Percentiles rank a stretch among this genome's conserved stretches.
Evolutionary conservation across 2,888 invertebrate species (phyloP).

Genomic region (Calameuta pallipes): DNA sequence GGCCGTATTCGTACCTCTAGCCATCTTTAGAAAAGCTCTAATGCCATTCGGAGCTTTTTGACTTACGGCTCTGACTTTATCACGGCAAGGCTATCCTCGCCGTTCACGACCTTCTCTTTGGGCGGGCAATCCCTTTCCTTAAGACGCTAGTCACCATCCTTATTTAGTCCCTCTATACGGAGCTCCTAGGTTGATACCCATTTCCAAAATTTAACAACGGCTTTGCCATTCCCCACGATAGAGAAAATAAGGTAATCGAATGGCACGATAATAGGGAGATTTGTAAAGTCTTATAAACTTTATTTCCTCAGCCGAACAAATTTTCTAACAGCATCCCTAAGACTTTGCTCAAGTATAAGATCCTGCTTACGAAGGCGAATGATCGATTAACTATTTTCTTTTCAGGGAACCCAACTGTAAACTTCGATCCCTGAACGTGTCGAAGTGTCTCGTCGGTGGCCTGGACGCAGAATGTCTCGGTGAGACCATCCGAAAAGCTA

Average conservation of each 20-base stretch:
- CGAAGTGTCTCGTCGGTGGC: conserved; percentile 69
- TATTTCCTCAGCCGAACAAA: not conserved
- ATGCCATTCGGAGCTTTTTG: not conserved
- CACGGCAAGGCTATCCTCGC: not conserved
- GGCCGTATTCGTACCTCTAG: not conserved
- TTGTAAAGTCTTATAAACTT: conserved; percentile 11
- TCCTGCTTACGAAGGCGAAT: not conserved
- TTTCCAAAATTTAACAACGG: not conserved
- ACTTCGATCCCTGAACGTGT: conserved; percentile 69
- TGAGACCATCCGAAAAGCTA: conserved; percentile 69
- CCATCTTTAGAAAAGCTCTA: not conserved
- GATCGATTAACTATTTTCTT: conserved; percentile 19
- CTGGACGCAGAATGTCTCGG: conserved; percentile 71
- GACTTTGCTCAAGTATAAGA: not conserved
- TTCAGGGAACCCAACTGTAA: conserved; percentile 68
- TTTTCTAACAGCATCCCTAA: not conserved
- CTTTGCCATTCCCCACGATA: conserved; percentile 12
- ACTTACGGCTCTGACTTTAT: not conserved
- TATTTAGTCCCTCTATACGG: not conserved
- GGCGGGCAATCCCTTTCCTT: not conserved
- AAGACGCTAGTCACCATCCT: not conserved
- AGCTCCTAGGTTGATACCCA: not conserved
- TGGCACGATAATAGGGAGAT: conserved; percentile 8
- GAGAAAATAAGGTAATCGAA: conserved; percentile 3
- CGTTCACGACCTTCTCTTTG: not conserved